Evolutionary conservation across 1,140 invertebrate species (phyloP), one percentile per base, ranked within the genome.

Genomic region (Philaenus spumarius): DNA sequence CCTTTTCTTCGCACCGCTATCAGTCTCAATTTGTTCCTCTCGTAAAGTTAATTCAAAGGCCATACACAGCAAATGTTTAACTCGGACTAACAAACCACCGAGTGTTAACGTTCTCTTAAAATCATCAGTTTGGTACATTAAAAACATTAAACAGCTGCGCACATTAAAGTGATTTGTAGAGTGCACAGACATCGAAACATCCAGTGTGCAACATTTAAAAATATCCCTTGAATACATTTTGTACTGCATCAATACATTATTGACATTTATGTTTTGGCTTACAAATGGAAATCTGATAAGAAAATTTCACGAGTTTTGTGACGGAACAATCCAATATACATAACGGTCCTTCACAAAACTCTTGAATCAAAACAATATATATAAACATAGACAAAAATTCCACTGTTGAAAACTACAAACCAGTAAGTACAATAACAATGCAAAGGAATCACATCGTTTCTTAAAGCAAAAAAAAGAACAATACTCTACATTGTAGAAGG

Each of bases 21-120:
- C 50, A 53, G 50, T 53, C 50, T 53, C 50, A 34, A 53, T 17
- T 37, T 20, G 14, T 37, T 53, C 37, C 50, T 53, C 50, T 53
- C 50, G 14, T 30, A 30, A 53, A 53, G 35, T 53, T 30, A 30
- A 37, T 53, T 17, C 2, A 53, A 53, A 53, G 50, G 50, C 50
- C 50, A 37, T 53, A 37, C 50, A 53, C 50, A 53, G 50, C 50
- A 53, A 53, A 12, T 3, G 26, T 35, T 53, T 53, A 4, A 30
- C 26, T 30, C 26, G 26, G 26, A 30, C 26, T 30, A 30, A 30
- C 3, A 9, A 4, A 30, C 26, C 26, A 30, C 26, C 26, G 26
- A 30, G 26, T 30, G 9, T 30, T 30, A n/a, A 4, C 26, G 26
- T 30, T 30, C 26, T 9, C 3, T 30, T 30, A 30, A 30, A 30